Base-by-base conservation (phyloP, 2,797 vertebrate genomes). In the Bovichtus diacanthus region DNA sequence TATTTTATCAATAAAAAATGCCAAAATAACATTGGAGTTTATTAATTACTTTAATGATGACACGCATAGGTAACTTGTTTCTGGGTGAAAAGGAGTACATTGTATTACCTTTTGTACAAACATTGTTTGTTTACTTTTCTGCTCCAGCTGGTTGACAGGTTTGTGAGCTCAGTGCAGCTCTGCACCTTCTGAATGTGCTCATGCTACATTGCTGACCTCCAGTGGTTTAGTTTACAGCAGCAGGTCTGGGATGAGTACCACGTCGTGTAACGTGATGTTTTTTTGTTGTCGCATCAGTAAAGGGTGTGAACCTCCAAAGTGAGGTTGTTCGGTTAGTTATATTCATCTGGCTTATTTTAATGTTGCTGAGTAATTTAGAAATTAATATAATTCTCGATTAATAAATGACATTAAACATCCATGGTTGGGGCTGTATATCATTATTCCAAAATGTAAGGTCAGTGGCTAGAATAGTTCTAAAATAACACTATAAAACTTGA, bases 121-220 rank as follows among this genome's bases (percentile, higher is more conserved):
- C 16, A 9, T 9, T 1, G 5, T 58, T 62, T 53, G 21, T 44
- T 47, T 25, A 2, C 15, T 23, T 13, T 65, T 16, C 16, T 9
- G 54, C 16, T 34, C n/a, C 27, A 16, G 36, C 16, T 23, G 27
- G 23, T 29, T 31, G 25, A 36, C 58, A 27, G 23, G 18, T 64
- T 5, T 49, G 18, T 34, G 23, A 21, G 16, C 12, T 13, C 25
- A 51, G n/a, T 51, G 43, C 19, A 18, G 19, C 10, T 9, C 9
- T 51, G 60, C 76, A 86, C 88, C 23, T 94, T 62, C 9, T 75
- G n/a, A 4, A 90, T 86, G 49, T 90, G 86, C 60, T 90, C 85
- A 12, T 77, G 92, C 92, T 93, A 93, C 69, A 93, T 84, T 47
- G 81, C 73, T 10, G 94, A 92, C 65, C 54, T 90, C 96, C 95